Base-by-base conservation (phyloP, 2,797 vertebrate genomes). In the Nyctibius grandis region DNA sequence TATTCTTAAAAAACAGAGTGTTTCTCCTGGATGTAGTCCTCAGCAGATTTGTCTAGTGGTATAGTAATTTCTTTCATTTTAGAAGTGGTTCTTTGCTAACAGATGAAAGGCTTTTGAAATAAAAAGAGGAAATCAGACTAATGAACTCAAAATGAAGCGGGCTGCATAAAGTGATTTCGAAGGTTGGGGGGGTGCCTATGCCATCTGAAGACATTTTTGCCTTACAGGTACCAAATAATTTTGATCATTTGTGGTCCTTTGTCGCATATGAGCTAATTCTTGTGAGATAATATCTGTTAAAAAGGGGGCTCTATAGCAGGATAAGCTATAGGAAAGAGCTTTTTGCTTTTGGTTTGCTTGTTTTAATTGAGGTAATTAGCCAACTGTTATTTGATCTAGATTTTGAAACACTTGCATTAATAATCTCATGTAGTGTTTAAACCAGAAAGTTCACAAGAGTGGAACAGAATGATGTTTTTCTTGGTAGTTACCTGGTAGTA, bases 211-310 rank as follows among this genome's bases (percentile, higher is more conserved):
- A 28, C 17, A 17, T 48, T 86, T 90, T 76, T 88, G 13, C 48
- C 13, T 82, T 74, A 57, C 48, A 73, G 80, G 23, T 91, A 22
- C 57, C 50, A 81, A 63, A 64, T 92, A 57, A 87, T 73, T 92
- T 83, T 86, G 48, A 53, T 96, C 14, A 9, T 72, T 85, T 91
- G 70, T 63, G 12, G 5, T 60, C 23, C 44, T 95, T 93, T 92
- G 60, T 92, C 91, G 56, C 60, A 78, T 23, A 6, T 79, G 48
- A 74, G 40, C n/a, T 69, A n/a, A 60, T 57, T 88, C 18, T 47
- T 72, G 40, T 82, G 80, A 72, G 59, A 44, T 80, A 79, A 26
- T 77, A 20, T 65, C 67, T 88, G 19, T 82, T 85, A 25, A 80
- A 79, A 61, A 14, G 12, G 8, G 5, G 7, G 11, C 36, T 92